Conservation (phyloP, 2,888 invertebrate species). For the Lepidocyrtinus sp. region DNA sequence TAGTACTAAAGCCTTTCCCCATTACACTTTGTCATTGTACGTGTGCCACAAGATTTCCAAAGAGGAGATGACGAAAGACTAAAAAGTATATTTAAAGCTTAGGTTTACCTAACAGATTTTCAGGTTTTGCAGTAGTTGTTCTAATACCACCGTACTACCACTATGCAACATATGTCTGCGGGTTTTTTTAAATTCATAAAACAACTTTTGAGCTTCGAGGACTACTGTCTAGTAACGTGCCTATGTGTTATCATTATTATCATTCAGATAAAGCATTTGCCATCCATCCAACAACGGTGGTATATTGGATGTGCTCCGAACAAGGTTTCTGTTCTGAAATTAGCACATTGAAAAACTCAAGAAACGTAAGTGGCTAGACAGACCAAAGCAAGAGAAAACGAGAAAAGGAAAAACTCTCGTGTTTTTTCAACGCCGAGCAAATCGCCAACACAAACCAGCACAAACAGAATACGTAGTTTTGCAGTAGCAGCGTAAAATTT, state of each 20-base stretch:
- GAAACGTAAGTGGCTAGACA: too few species aligned
- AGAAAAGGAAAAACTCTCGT: background rate
- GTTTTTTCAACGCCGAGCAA: background rate
- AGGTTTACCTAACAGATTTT: background rate
- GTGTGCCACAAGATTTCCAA: background rate
- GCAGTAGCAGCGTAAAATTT: background rate
- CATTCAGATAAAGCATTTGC: background rate
- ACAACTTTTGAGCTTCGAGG: background rate
- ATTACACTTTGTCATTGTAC: too few species aligned
- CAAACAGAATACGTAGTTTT: too few species aligned
- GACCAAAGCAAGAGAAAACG: background rate
- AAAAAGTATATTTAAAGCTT: background rate
- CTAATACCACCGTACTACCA: background rate
- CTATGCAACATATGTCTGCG: background rate
- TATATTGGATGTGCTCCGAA: too few species aligned
- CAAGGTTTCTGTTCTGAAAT: slow-evolving; percentile 13
- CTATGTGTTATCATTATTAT: background rate
- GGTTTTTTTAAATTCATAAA: background rate
- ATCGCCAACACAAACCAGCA: too few species aligned
- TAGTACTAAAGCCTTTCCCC: too few species aligned
- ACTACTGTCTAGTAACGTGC: too few species aligned
- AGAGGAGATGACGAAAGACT: background rate
- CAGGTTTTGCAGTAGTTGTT: background rate
- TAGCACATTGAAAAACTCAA: background rate
- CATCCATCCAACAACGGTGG: background rate